Conservation (phyloP, 2,113 vertebrate genomes). For the Calcarius ornatus region DNA sequence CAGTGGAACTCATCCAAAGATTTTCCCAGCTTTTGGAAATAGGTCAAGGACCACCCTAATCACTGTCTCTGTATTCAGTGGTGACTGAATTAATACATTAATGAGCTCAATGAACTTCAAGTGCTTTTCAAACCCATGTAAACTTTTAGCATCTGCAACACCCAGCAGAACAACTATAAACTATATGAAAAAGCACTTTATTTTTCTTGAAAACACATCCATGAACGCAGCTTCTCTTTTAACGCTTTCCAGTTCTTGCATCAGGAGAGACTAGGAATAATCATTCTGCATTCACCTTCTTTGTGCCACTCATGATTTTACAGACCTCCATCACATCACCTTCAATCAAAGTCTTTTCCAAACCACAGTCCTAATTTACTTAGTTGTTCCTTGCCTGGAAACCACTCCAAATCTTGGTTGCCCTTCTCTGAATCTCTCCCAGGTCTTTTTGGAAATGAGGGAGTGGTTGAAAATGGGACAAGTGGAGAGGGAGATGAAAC, state of each 20-base stretch:
- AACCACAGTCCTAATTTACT: neutral
- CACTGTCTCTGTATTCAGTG: neutral
- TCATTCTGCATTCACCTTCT: neutral
- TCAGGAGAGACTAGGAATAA: neutral
- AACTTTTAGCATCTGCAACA: neutral
- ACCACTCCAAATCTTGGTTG: neutral
- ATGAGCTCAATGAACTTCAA: neutral
- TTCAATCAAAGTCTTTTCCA: constrained; percentile 20
- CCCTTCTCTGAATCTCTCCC: neutral
- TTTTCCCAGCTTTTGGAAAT: neutral
- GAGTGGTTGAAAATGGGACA: neutral
- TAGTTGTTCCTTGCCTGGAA: neutral
- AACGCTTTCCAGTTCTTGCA: neutral
- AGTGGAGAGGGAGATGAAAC: neutral
- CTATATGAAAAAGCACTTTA: neutral
- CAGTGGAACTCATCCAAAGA: neutral
- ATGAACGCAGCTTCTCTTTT: neutral
- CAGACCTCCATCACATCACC: neutral
- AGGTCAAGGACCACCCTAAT: neutral
- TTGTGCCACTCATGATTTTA: neutral
- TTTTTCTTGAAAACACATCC: neutral
- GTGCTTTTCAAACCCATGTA: neutral
- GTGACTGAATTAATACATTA: neutral
- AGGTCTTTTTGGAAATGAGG: neutral
- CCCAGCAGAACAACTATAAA: neutral